Base-by-base conservation (phyloP, 2,888 invertebrate species). In the Drosophila eohydei region DNA sequence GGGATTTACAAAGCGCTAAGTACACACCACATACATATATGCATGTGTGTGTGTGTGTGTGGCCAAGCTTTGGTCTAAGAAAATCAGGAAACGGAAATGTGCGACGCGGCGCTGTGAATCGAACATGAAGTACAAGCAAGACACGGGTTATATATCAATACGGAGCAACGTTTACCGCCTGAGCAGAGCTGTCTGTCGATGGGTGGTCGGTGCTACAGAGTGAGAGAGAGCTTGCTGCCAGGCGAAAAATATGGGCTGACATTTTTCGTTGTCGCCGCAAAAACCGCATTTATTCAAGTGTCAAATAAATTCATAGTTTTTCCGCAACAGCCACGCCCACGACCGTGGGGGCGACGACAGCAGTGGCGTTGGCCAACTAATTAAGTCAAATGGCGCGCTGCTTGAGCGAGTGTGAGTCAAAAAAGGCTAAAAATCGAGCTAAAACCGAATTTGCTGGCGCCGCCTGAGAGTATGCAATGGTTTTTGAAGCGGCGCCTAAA, bases 271-370 rank as follows among this genome's bases (percentile, higher is more conserved):
- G 83, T 79, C 73, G 71, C 76, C 81, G 73, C 74, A 80, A 86
- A 88, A 83, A 91, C 91, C 91, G 81, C 91, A 89, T 91, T 91
- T 91, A 81, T 91, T 88, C 86, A 87, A 91, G 89, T 91, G 91
- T 91, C 91, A 91, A 91, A 91, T 91, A 91, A 91, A 91, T 91
- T 91, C 91, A 89, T 91, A 86, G 78, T 79, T 80, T 79, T 85
- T 73, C 46, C 36, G 26, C 41, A 32, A 55, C 60, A 51, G 52
- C 55, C 66, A 61, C 56, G 56, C 56, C 43, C 16, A 28, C 40
- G 5, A 14, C 21, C 32, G 36, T 9, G 78, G 34, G 76, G 78
- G 76, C 83, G 66, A 75, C 61, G 41, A 21, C 48, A 38, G 48
- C 54, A 64, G 57, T 60, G 60, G 78, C 32, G 48, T 75, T 50